Percentiles rank a stretch among this genome's conserved stretches.
phyloP scores from a whole-genome alignment of 1,140 invertebrate genomes.

The Cephus cinctus region DNA sequence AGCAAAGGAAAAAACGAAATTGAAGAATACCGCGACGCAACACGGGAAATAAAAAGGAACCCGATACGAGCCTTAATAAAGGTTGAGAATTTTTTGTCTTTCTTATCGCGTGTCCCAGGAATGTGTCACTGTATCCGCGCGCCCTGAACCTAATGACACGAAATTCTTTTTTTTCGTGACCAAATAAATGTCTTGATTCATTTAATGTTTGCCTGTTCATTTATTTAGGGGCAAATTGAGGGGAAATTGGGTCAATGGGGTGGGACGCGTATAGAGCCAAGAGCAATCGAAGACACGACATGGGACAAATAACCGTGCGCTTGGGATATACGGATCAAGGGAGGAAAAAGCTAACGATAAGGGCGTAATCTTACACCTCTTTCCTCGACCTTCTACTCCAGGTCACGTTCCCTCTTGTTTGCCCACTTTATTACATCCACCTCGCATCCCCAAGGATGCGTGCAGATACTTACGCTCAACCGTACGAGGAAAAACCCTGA shows the following conservation, averaged over 20 bases:
- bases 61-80: too few species aligned
- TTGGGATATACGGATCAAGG: slow-evolving; percentile 6
- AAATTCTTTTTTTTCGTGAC: slow-evolving; percentile 28
- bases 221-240: slow-evolving; percentile 38
- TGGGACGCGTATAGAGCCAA: slow-evolving; percentile 4
- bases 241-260: slow-evolving; percentile 43
- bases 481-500: too few species aligned
- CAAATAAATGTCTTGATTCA: slow-evolving; percentile 48
- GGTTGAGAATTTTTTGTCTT: too few species aligned
- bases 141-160: slow-evolving; percentile 26
- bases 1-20: neutral
- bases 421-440: slow-evolving; percentile 34
- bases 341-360: slow-evolving; percentile 25
- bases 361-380: slow-evolving; percentile 43
- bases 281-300: slow-evolving; percentile 31
- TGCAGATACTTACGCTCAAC: too few species aligned
- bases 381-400: slow-evolving; percentile 14
- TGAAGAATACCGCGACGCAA: neutral
- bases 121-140: neutral
- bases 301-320: slow-evolving; percentile 35
- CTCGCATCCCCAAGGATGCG: too few species aligned
- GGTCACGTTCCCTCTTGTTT: slow-evolving; percentile 34
- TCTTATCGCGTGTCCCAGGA: neutral
- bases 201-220: slow-evolving; percentile 38
- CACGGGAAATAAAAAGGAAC: too few species aligned